Evolutionary conservation across 1,140 invertebrate genomes (phyloP), one percentile per base, ranked within the genome.

Genomic region (Teleogryllus occipitalis): DNA sequence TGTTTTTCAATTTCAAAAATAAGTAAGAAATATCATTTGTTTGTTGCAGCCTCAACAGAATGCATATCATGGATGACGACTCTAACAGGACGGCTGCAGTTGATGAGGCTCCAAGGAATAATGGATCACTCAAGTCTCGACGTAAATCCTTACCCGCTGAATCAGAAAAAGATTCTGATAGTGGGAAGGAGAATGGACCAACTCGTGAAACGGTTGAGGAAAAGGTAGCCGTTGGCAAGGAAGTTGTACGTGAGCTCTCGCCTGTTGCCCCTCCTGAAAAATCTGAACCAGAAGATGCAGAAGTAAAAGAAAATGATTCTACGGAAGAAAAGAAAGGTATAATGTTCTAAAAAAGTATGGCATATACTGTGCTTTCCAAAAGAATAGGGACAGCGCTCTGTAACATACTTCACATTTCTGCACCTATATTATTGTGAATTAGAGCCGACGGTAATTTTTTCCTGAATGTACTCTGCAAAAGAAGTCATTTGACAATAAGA

Each of bases 41-140:
- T 83, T 80, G 22, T 86, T 85, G 18, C 84, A 87, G 85, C 77
- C 81, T 86, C 74, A 86, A 85, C 81, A 87, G 86, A 83, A 86
- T 86, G 85, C 85, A 85, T 81, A 84, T 85, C 47, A 86, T 86
- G 85, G 86, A 87, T 79, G 85, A 85, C 47, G 84, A 86, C 82
- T 85, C 84, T 22, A 87, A 87, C 77, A 82, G 86, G n/a, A 85
- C 86, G 18, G 82, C 86, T 21, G 83, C 86, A 82, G 86, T 76
- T 18, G 79, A 80, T 7, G 74, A 47, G 8, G 8, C 21, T n/a
- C 47, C 78, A 8, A 65, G 65, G 48, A 73, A 47, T 22, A 78
- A 73, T 73, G 65, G 78, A 39, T 74, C 78, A 10, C 47, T 49
- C n/a, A 76, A 46, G 46, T 22, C 74, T 21, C 21, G 76, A 48